Evolutionary conservation across 1,140 invertebrate species (phyloP).

Genomic region (Polypedilum pembai): DNA sequence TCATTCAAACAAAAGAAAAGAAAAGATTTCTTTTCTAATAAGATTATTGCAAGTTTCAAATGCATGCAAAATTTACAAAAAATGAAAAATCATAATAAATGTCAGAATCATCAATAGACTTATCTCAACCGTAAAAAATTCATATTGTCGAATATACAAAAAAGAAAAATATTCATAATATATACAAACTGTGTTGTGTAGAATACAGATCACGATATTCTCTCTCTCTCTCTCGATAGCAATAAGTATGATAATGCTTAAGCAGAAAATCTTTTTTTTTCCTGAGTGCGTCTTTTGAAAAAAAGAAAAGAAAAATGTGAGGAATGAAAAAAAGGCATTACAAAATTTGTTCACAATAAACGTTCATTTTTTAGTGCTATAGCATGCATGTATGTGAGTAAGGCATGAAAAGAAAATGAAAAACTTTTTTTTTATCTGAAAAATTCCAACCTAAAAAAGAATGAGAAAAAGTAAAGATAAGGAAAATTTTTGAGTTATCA

Average conservation of each 20-base stretch:
- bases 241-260: background rate
- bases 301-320: background rate
- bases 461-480: background rate
- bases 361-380: background rate
- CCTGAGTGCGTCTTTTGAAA: background rate
- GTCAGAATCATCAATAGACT: too few relatives aligned
- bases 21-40: too few relatives aligned
- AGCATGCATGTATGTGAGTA: background rate
- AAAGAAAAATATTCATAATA: too few relatives aligned
- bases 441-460: background rate
- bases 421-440: background rate
- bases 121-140: too few relatives aligned
- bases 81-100: too few relatives aligned
- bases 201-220: too few relatives aligned
- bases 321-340: background rate
- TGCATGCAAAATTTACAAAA: too few relatives aligned
- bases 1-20: too few relatives aligned
- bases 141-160: too few relatives aligned
- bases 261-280: background rate
- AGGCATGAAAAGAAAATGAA: background rate
- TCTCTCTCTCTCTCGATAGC: background rate
- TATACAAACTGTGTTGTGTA: too few relatives aligned
- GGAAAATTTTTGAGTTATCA: slow-evolving; percentile 11
- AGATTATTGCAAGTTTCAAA: too few relatives aligned
- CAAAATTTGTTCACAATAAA: slow-evolving; percentile 19